Conservation (phyloP, 1,140 invertebrate genomes). For the Drosophila paulistorum region DNA sequence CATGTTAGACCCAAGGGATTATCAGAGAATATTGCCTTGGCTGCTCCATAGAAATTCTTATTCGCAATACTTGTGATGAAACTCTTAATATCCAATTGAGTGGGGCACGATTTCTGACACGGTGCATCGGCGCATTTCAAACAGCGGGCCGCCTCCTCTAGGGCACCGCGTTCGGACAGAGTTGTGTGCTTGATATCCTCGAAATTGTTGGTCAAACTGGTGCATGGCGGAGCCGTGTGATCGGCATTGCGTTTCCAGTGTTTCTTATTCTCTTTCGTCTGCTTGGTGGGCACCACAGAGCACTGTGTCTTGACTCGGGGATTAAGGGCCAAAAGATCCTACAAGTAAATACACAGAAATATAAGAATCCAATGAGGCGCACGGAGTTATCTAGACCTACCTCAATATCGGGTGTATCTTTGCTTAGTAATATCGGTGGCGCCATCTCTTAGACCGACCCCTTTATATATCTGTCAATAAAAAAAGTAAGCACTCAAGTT, state of each 20-base stretch:
- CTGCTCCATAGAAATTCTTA: conserved; percentile 99
- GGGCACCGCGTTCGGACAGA: conserved; percentile 95
- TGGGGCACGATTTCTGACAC: conserved; percentile 99
- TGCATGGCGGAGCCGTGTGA: conserved; percentile 88
- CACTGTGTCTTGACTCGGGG: conserved; percentile 90
- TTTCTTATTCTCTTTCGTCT: conserved; percentile 94
- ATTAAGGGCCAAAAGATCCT: conserved; percentile 95
- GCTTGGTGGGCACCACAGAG: conserved; percentile 89
- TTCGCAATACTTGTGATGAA: conserved; percentile 99
- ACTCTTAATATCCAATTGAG: conserved; percentile 97
- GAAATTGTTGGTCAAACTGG: conserved; percentile 94
- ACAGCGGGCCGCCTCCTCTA: conserved; percentile 95
- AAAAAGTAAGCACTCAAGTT: background rate
- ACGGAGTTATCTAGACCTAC: conserved; percentile 82
- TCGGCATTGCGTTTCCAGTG: conserved; percentile 97
- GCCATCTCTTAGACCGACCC: conserved; percentile 54
- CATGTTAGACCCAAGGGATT: conserved; percentile 98
- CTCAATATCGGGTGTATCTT: conserved; percentile 88
- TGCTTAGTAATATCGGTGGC: conserved; percentile 85
- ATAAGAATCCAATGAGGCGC: background rate
- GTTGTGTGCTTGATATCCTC: conserved; percentile 99
- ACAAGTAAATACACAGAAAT: background rate
- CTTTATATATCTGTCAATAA: background rate
- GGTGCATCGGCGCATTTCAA: conserved; percentile 99
- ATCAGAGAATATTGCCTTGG: conserved; percentile 97